Conservation (phyloP, 64 coral and sea anemone genomes). For the Montipora sp. region DNA sequence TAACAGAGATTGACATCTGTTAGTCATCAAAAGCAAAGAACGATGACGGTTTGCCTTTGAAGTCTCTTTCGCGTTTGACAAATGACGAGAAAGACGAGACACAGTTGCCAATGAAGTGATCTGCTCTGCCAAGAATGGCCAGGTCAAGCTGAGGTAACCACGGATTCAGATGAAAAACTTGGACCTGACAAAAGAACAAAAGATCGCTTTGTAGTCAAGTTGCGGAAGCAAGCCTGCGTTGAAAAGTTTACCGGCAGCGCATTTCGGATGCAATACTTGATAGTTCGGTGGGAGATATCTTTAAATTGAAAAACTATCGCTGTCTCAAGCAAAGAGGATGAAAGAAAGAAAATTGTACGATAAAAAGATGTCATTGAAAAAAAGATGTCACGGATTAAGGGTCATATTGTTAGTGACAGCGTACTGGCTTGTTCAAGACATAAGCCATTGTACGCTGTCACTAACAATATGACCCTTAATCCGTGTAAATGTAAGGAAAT, state of each 20-base stretch:
- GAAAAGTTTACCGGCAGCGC: not conserved
- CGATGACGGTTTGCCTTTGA: constrained; percentile 68
- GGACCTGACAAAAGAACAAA: constrained; percentile 37
- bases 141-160: constrained; percentile 84
- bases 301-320: too few relatives aligned
- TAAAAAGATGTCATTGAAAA: too few relatives aligned
- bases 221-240: not conserved
- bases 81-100: constrained; percentile 87
- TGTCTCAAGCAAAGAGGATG: too few relatives aligned
- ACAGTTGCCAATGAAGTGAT: constrained; percentile 92
- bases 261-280: too few relatives aligned
- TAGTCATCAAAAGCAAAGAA: constrained; percentile 81
- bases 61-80: constrained; percentile 90
- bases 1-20: not conserved
- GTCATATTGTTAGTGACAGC: too few relatives aligned
- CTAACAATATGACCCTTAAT: too few relatives aligned
- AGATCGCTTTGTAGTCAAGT: not conserved
- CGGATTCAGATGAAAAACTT: constrained; percentile 77
- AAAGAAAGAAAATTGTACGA: too few relatives aligned
- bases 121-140: constrained; percentile 77
- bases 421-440: too few relatives aligned
- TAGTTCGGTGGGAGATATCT: too few relatives aligned
- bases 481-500: too few relatives aligned
- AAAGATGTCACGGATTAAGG: too few relatives aligned
- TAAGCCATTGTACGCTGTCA: too few relatives aligned